Conservation (phyloP, 2,888 invertebrate species). For the Pristionchus maxplancki region DNA sequence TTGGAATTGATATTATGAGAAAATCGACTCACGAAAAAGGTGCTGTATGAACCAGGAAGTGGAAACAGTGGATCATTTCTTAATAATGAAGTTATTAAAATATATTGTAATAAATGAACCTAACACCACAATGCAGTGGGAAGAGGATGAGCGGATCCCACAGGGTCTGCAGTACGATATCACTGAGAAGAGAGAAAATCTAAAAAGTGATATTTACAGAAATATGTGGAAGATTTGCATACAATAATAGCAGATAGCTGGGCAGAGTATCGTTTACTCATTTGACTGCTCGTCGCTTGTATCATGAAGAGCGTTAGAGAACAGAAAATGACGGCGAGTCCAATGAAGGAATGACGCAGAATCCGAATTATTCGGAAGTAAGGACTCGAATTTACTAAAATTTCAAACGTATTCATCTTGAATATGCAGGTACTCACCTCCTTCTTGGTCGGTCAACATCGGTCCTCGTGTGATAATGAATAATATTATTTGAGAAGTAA, state of each 20-base stretch:
- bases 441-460: too few species aligned
- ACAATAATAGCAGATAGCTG: neutral
- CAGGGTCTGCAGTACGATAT: neutral
- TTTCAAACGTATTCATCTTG: too few species aligned
- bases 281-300: too few species aligned
- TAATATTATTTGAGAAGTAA: too few species aligned
- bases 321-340: neutral
- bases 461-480: too few species aligned
- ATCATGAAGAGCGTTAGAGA: neutral
- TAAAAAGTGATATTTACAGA: neutral
- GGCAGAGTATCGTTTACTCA: neutral
- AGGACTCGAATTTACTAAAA: too few species aligned
- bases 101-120: neutral
- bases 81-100: neutral
- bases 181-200: neutral
- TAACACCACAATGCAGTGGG: neutral
- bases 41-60: neutral
- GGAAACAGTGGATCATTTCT: neutral
- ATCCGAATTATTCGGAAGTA: neutral
- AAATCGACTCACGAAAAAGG: neutral
- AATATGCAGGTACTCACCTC: too few species aligned
- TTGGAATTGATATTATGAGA: too few species aligned
- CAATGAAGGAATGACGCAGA: neutral
- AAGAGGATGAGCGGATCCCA: neutral
- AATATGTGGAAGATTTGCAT: too few species aligned